A percentile compares a stretch with the other conserved stretches of the same genome.
Conservation (phyloP, 2,797 vertebrate genomes). For the Myotis findleyi region DNA sequence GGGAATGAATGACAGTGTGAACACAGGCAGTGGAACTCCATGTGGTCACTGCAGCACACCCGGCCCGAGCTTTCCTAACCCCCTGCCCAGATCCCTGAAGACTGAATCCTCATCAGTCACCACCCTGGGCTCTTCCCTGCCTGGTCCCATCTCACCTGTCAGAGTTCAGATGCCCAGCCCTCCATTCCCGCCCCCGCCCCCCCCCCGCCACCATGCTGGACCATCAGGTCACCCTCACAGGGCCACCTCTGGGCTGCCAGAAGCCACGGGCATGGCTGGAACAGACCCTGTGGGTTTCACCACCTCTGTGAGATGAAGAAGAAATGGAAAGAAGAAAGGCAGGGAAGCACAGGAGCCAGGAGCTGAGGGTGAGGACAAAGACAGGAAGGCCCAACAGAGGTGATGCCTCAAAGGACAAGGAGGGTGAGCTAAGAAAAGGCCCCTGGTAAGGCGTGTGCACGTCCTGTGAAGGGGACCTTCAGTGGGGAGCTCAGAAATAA, state of each 20-base stretch:
- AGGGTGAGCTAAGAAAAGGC: background rate
- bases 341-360: background rate
- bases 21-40: background rate
- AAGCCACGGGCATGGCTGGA: background rate
- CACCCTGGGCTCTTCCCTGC: background rate
- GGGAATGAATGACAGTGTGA: background rate
- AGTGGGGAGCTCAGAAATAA: background rate
- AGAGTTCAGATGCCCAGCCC: background rate
- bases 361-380: background rate
- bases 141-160: background rate
- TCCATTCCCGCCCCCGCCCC: background rate
- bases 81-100: background rate
- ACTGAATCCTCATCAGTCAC: background rate
- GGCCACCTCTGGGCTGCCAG: background rate
- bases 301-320: background rate
- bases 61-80: background rate
- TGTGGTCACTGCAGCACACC: fast-evolving
- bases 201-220: background rate
- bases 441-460: background rate
- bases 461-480: background rate
- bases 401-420: background rate
- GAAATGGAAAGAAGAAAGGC: background rate
- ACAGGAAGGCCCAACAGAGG: background rate
- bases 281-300: background rate
- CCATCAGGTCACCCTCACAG: background rate